A percentile compares a stretch with the other conserved stretches of the same genome.
phyloP scores from a whole-genome alignment of 2,797 vertebrate species.

The Lophius americanus region DNA sequence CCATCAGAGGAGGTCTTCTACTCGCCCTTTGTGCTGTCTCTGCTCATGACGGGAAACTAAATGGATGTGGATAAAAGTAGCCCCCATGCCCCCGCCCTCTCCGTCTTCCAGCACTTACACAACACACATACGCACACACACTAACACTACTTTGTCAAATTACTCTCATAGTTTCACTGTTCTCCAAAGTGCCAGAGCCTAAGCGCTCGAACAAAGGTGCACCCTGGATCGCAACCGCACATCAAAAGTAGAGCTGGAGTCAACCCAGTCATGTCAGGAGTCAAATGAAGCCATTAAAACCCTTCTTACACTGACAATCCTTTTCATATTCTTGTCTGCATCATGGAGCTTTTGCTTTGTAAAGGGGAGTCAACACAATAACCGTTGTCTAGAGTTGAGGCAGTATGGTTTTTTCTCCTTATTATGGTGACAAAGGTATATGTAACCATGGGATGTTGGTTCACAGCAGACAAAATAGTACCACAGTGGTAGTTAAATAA shows the following conservation, averaged over 20 bases:
- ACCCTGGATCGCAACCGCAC: slow-evolving; percentile 53
- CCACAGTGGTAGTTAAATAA: no score
- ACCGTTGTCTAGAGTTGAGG: neutral
- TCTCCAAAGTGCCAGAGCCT: slow-evolving; percentile 54
- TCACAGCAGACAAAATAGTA: no score
- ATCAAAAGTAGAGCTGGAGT: slow-evolving; percentile 71
- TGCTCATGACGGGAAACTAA: slow-evolving; percentile 72
- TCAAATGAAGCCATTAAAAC: slow-evolving; percentile 77
- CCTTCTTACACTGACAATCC: slow-evolving; percentile 42
- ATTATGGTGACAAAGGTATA: no score
- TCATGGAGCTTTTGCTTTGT: slow-evolving; percentile 9
- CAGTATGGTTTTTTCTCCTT: no score
- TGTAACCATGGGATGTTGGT: no score
- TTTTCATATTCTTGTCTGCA: slow-evolving; percentile 44
- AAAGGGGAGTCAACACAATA: slow-evolving; percentile 6
- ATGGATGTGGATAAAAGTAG: slow-evolving; percentile 68
- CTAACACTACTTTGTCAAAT: slow-evolving; percentile 52
- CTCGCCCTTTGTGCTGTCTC: slow-evolving; percentile 67
- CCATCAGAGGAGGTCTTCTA: slow-evolving; percentile 47
- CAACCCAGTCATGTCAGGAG: slow-evolving; percentile 70
- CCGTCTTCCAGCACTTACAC: slow-evolving; percentile 44
- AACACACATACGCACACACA: slow-evolving; percentile 31
- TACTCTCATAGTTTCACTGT: slow-evolving; percentile 73
- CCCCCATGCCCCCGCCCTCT: slow-evolving; percentile 28
- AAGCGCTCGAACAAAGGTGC: slow-evolving; percentile 65